Percentiles rank a stretch among this genome's conserved stretches.
These are phyloP conservation scores for Callaeas wilsoni DNA, from an alignment of 2,113 vertebrate genomes.

Conservation along the genomic window DNA sequence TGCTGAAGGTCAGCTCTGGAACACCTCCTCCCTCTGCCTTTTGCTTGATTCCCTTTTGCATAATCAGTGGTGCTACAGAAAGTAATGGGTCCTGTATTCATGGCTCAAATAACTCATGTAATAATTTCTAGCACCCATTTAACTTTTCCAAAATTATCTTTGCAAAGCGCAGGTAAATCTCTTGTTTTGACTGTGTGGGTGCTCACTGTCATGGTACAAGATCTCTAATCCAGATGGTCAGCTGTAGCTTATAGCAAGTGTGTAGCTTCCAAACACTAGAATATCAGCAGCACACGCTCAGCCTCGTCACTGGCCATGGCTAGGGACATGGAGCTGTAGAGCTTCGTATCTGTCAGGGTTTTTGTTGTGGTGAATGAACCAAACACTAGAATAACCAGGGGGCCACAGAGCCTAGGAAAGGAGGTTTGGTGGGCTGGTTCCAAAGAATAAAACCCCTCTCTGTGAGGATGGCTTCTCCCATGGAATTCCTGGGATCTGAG, in stretches of 20 bases:
- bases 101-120: not conserved
- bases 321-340: not conserved
- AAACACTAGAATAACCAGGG: no score
- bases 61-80: not conserved
- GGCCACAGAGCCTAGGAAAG: no score
- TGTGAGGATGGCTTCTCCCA: no score
- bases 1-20: not conserved
- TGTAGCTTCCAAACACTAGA: no score
- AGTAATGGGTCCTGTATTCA: not conserved
- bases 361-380: no score
- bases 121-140: accelerated
- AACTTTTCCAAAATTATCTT: not conserved
- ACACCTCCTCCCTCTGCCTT: not conserved
- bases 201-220: not conserved
- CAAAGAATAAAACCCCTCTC: no score
- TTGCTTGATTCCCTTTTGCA: not conserved
- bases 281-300: not conserved
- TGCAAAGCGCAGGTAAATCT: not conserved
- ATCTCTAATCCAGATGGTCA: not conserved
- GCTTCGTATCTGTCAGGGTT: accelerated
- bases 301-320: accelerated
- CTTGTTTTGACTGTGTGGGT: not conserved
- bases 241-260: not conserved
- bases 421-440: no score
- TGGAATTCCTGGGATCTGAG: no score